phyloP scores from a whole-genome alignment of 2,888 invertebrate species.

The Protula sp. region DNA sequence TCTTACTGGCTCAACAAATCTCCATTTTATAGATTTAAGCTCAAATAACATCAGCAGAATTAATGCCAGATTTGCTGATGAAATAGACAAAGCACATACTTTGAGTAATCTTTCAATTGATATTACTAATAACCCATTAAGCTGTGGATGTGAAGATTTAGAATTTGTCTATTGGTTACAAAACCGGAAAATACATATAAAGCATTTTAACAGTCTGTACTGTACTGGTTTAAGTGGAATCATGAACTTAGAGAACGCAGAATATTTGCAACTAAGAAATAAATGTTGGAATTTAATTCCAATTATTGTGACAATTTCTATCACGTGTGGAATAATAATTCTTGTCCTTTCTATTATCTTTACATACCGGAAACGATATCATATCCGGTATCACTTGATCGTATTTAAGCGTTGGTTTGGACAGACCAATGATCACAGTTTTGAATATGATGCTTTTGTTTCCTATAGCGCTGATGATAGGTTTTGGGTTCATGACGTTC shows the following conservation, averaged over 20 bases:
- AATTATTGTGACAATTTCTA: no score
- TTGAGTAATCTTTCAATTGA: no score
- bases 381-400: neutral
- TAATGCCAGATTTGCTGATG: no score
- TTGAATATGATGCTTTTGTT: conserved; percentile 1
- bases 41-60: no score
- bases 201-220: neutral
- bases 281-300: no score
- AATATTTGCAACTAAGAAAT: neutral
- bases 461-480: neutral
- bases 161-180: neutral
- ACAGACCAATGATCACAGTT: neutral
- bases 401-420: neutral
- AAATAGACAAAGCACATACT: no score
- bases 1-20: no score
- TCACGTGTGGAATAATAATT: neutral
- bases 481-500: conserved; percentile 1
- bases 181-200: neutral
- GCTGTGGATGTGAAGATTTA: neutral
- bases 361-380: neutral
- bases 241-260: neutral
- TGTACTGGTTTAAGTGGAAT: neutral
- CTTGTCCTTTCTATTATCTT: neutral
- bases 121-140: neutral
- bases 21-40: no score